A percentile compares a stretch with the other conserved stretches of the same genome.
Conservation (phyloP, 1,140 invertebrate species). For the Orchestia grillus region DNA sequence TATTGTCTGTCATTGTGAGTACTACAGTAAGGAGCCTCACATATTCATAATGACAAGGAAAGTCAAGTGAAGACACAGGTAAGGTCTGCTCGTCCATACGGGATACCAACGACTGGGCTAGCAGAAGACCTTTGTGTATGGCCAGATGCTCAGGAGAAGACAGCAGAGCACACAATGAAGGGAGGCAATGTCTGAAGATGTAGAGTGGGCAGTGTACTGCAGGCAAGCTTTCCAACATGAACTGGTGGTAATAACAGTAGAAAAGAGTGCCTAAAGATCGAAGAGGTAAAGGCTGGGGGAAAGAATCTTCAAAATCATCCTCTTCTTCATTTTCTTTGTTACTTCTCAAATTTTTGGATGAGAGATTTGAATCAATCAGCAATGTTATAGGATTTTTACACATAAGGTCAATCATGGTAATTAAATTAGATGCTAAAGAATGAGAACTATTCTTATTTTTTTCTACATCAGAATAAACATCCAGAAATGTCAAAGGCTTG, state of each 20-base stretch:
- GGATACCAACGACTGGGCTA: background rate
- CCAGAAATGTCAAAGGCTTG: background rate
- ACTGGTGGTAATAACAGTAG: constrained; percentile 36
- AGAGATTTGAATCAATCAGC: background rate
- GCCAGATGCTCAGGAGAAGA: background rate
- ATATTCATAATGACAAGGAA: background rate
- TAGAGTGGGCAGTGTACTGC: background rate
- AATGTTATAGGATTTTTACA: background rate
- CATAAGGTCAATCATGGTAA: background rate
- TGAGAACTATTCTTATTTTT: background rate
- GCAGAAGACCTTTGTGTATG: background rate
- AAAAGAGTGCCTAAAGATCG: background rate
- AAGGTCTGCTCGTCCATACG: background rate
- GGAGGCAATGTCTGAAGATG: background rate
- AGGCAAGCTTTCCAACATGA: background rate
- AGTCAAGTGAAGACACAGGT: background rate
- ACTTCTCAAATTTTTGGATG: background rate
- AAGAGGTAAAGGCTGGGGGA: background rate
- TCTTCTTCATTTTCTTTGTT: background rate
- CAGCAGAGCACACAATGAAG: background rate
- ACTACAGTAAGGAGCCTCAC: background rate
- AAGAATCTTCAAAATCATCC: background rate
- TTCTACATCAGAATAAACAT: background rate
- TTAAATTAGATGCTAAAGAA: background rate
- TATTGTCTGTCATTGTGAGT: constrained; percentile 24